Evolutionary conservation across 2,113 vertebrate genomes (phyloP).

Genomic region (Psephotus haematonotus): DNA sequence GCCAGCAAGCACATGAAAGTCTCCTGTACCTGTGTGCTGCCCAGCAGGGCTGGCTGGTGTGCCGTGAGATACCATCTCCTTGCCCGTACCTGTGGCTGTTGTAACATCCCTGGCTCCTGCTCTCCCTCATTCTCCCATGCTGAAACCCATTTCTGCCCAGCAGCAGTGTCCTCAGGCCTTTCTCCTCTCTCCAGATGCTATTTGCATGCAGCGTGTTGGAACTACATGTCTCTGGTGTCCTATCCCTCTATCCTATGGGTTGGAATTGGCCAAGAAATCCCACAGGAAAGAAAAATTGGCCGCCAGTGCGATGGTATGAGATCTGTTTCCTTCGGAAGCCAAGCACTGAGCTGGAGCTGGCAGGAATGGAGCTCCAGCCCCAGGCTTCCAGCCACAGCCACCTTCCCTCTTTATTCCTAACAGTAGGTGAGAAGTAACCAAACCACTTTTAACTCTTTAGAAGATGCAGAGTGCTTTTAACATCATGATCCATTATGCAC

Average conservation of each 20-base stretch:
- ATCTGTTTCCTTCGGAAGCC: neutral
- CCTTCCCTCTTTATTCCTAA: neutral
- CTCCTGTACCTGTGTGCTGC: neutral
- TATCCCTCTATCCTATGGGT: neutral
- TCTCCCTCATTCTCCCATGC: neutral
- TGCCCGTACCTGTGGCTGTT: neutral
- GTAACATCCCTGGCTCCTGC: neutral
- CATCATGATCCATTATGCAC: neutral
- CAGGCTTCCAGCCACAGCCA: neutral
- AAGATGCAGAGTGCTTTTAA: neutral
- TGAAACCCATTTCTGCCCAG: accelerated
- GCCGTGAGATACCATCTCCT: neutral
- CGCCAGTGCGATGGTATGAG: neutral
- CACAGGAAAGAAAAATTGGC: neutral
- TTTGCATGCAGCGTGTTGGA: neutral
- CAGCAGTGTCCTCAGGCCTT: neutral
- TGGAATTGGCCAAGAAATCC: neutral
- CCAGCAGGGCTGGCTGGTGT: neutral
- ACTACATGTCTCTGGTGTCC: neutral
- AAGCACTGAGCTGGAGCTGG: neutral
- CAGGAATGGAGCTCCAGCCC: accelerated
- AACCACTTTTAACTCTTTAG: neutral
- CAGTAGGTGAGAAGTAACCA: neutral
- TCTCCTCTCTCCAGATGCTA: neutral
- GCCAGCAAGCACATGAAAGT: neutral